These are phyloP conservation scores for Megaleporinus macrocephalus DNA, from an alignment of 2,113 vertebrate genomes.

Conservation along the genomic window DNA sequence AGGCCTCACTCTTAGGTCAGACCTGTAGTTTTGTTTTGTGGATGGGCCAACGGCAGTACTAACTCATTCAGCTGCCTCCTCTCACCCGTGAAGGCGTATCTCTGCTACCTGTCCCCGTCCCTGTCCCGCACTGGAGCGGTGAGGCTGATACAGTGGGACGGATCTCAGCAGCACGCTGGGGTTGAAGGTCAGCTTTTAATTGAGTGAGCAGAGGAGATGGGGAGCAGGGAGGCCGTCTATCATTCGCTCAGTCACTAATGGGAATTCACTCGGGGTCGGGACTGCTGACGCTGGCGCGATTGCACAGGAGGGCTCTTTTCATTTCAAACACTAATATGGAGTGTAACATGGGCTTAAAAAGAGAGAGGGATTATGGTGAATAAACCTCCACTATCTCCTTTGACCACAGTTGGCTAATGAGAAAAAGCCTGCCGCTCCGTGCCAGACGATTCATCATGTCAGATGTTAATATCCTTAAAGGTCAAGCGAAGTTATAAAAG, in stretches of 20 bases:
- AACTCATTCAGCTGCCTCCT: background rate
- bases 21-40: background rate
- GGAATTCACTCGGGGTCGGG: constrained; percentile 62
- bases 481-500: constrained; percentile 72
- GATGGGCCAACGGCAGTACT: background rate
- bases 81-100: background rate
- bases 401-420: constrained; percentile 65
- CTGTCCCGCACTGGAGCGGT: background rate
- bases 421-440: constrained; percentile 52
- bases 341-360: constrained; percentile 53
- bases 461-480: constrained; percentile 75
- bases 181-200: constrained; percentile 76
- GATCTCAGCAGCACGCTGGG: constrained; percentile 54
- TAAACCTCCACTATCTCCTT: constrained; percentile 57
- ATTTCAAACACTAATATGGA: constrained; percentile 67
- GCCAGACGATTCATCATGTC: constrained; percentile 68
- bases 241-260: constrained; percentile 66
- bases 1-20: background rate
- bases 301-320: constrained; percentile 54
- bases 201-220: constrained; percentile 68
- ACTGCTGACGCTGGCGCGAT: constrained; percentile 66
- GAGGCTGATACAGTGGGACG: constrained; percentile 40
- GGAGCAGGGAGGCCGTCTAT: constrained; percentile 64
- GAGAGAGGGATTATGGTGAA: constrained; percentile 53
- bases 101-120: constrained; percentile 23